Base-by-base conservation (phyloP, 2,888 invertebrate genomes). In the Campoplex nolae region DNA sequence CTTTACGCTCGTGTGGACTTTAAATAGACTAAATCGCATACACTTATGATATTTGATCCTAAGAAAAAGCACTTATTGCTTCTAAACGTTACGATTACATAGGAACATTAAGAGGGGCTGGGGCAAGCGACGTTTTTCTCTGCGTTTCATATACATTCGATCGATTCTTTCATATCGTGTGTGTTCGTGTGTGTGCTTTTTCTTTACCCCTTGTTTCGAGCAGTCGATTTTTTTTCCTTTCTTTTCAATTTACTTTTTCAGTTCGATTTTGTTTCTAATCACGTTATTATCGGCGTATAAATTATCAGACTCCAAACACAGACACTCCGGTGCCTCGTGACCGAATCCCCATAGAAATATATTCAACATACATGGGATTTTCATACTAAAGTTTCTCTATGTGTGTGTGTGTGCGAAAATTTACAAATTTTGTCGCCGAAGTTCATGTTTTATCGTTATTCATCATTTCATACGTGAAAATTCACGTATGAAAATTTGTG, bases 51-150 rank as follows among this genome's bases (percentile, higher is more conserved):
- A 42, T 58, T 58, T 28, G 74, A 54, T 42, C 38, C 28, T 38
- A 56, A 58, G 73, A 58, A 56, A 56, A 58, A 75, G 74, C 74
- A 42, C 74, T 23, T 68, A 8, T 16, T 13, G 54, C 28, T 38
- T 67, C 54, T 54, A 51, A 71, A 71, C 71, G 58, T 79, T 76
- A 85, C 90, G 81, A 87, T 90, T 89, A 88, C 76, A 83, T 89
- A 91, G 91, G 91, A 91, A 91, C 91, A 89, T 91, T 89, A 88
- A 89, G 82, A 73, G 71, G 54, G 51, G 13, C 8, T 32, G 32
- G 32, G 28, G 32, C 16, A 28, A 8, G 28, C 18, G 28, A 48
- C 3, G 4, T 18, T 4, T 18, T 32, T 38, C 38, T 74, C 51
- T 78, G n/a, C 35, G 45, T 78, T 58, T 35, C 68, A 58, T 38